phyloP scores from a whole-genome alignment of 2,113 vertebrate genomes.

The Hassar affinis region DNA sequence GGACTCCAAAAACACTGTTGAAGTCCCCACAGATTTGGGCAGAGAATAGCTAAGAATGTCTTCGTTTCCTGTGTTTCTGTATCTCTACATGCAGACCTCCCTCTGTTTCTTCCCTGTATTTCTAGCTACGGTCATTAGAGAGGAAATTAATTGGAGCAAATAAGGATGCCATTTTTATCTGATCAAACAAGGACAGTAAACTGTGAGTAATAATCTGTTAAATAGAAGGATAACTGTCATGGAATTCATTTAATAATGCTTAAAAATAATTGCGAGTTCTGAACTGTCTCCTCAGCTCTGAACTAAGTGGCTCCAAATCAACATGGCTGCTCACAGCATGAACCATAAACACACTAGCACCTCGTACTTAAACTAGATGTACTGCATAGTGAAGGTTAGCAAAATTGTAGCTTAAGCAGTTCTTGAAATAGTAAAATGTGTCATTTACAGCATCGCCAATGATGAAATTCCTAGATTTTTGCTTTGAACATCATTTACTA shows the following conservation, averaged over 20 bases:
- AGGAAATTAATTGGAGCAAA: background rate
- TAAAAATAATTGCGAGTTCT: background rate
- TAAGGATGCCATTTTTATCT: background rate
- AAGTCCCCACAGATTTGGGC: background rate
- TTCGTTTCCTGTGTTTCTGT: constrained; percentile 4
- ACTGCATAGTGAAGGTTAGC: too few species aligned
- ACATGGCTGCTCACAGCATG: background rate
- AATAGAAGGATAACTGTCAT: background rate
- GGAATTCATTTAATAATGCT: background rate
- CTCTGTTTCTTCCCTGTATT: constrained; percentile 17
- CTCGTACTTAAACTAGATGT: background rate
- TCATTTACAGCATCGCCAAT: too few species aligned
- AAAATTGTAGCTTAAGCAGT: too few species aligned
- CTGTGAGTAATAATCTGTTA: background rate
- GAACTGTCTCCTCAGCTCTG: background rate
- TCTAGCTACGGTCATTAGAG: background rate
- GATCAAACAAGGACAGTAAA: background rate
- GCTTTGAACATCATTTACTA: too few species aligned
- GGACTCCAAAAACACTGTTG: constrained; percentile 28
- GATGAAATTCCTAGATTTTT: too few species aligned
- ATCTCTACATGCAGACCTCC: constrained; percentile 15
- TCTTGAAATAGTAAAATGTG: too few species aligned
- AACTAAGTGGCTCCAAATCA: background rate
- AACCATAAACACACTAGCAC: background rate
- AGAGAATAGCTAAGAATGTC: constrained; percentile 9